These are phyloP conservation scores for Ceratosolen solmsi DNA, from an alignment of 1,140 invertebrate genomes.

Conservation along the genomic window DNA sequence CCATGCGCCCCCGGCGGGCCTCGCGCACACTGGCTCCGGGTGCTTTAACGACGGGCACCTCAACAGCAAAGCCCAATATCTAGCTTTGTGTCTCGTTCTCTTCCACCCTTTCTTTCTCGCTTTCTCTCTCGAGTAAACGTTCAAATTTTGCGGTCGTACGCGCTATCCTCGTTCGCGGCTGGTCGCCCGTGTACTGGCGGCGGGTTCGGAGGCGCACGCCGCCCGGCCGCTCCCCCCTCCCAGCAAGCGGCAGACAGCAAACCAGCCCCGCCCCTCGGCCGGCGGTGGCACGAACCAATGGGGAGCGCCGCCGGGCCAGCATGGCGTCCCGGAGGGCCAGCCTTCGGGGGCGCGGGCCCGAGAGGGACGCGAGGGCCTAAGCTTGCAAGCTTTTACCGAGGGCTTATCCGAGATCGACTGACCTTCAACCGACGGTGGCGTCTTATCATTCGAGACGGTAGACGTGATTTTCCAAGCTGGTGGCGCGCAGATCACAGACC, in stretches of 20 bases:
- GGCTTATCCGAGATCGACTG: not conserved
- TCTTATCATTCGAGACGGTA: too few species aligned
- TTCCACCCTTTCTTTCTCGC: constrained; percentile 31
- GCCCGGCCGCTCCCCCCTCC: not conserved
- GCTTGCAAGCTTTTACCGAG: not conserved
- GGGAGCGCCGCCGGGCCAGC: not conserved
- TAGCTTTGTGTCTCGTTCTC: not conserved
- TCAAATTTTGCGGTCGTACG: not conserved
- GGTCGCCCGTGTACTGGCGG: constrained; percentile 34
- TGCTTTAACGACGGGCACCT: constrained; percentile 32
- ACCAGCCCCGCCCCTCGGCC: not conserved
- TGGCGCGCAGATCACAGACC: too few species aligned
- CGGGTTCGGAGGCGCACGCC: not conserved
- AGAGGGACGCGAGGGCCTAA: not conserved
- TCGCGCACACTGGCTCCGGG: constrained; percentile 10
- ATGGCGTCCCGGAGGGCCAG: constrained; percentile 24
- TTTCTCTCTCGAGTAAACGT: not conserved
- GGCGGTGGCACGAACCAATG: not conserved
- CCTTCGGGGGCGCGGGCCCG: constrained; percentile 13
- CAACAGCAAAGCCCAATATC: too few species aligned
- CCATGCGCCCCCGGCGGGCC: constrained; percentile 21
- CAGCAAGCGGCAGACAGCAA: not conserved
- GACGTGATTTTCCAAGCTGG: too few species aligned
- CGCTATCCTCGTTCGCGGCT: constrained; percentile 30
- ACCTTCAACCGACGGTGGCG: not conserved